phyloP scores from a whole-genome alignment of 1,140 invertebrate genomes.

The Cylas formicarius region DNA sequence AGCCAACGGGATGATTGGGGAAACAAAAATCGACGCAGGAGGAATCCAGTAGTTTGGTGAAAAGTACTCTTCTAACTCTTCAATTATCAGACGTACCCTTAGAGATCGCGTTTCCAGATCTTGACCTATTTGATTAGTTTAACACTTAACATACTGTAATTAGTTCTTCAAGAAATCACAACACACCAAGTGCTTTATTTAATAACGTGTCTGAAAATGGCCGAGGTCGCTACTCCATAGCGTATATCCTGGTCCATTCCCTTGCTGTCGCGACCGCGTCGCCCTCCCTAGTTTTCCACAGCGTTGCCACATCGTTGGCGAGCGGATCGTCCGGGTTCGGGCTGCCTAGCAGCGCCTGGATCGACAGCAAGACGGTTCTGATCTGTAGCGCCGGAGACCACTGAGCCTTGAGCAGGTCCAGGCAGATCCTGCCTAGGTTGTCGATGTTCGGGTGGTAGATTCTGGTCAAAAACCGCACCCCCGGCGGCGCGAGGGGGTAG shows the following conservation, averaged over 20 bases:
- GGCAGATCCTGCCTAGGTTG: conserved; percentile 69
- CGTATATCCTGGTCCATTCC: conserved; percentile 66
- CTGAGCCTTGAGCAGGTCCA: conserved; percentile 78
- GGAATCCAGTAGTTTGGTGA: no score
- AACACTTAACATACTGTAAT: no score
- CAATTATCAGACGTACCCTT: no score
- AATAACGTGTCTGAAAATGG: no score
- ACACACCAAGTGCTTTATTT: no score
- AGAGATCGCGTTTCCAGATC: no score
- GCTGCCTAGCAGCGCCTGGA: conserved; percentile 68
- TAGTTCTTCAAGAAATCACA: no score
- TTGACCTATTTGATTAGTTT: no score
- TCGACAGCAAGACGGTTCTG: conserved; percentile 68
- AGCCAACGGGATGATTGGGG: no score
- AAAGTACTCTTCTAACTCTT: no score
- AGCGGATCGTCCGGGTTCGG: conserved; percentile 73
- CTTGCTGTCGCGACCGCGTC: conserved; percentile 71
- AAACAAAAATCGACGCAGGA: no score
- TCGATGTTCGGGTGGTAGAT: conserved; percentile 81
- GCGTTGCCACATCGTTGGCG: conserved; percentile 65
- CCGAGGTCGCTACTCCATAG: conserved; percentile 42
- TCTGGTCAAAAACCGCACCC: conserved; percentile 70
- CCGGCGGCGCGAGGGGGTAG: conserved; percentile 72
- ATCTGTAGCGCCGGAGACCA: conserved; percentile 78
- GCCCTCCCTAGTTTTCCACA: conserved; percentile 62